A percentile compares a stretch with the other conserved stretches of the same genome.
These are phyloP conservation scores for Channallabes apus DNA, from an alignment of 2,797 vertebrate species.

Conservation along the genomic window DNA sequence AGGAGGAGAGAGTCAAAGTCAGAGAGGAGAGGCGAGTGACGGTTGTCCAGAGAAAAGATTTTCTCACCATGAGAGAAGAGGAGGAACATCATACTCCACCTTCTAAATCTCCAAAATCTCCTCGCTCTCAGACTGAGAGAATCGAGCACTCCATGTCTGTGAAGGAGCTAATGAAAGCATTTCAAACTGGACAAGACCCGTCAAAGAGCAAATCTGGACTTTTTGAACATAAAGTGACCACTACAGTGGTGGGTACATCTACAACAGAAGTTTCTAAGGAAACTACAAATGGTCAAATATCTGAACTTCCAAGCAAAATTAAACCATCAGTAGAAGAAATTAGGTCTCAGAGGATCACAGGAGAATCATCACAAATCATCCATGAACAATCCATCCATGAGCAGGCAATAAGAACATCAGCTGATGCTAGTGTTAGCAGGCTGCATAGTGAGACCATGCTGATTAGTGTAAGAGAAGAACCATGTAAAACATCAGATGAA, in stretches of 20 bases:
- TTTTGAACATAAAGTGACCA: slow-evolving; percentile 86
- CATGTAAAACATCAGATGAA: neutral
- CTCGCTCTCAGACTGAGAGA: slow-evolving; percentile 81
- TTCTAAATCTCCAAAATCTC: slow-evolving; percentile 79
- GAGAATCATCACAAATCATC: slow-evolving; percentile 25
- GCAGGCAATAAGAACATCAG: neutral
- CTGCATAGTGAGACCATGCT: neutral
- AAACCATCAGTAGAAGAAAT: neutral
- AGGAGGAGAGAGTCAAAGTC: slow-evolving; percentile 66
- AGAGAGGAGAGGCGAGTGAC: slow-evolving; percentile 57
- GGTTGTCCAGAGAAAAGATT: slow-evolving; percentile 49
- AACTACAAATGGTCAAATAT: neutral
- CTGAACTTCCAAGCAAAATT: slow-evolving; percentile 8
- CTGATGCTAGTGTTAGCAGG: neutral
- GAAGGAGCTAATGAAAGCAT: slow-evolving; percentile 92
- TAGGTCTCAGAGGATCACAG: neutral
- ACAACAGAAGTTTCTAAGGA: slow-evolving; percentile 52
- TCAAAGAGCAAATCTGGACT: slow-evolving; percentile 90
- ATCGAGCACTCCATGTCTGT: slow-evolving; percentile 97
- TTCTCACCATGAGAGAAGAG: slow-evolving; percentile 55
- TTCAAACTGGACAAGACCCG: slow-evolving; percentile 93
- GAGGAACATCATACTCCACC: slow-evolving; percentile 67
- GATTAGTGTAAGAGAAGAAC: slow-evolving; percentile 12
- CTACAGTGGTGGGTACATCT: slow-evolving; percentile 47
- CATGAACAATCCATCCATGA: slow-evolving; percentile 6